A percentile compares a stretch with the other conserved stretches of the same genome.
These are phyloP conservation scores for Eristalis tenax DNA, from an alignment of 2,888 invertebrate genomes.

Conservation along the genomic window DNA sequence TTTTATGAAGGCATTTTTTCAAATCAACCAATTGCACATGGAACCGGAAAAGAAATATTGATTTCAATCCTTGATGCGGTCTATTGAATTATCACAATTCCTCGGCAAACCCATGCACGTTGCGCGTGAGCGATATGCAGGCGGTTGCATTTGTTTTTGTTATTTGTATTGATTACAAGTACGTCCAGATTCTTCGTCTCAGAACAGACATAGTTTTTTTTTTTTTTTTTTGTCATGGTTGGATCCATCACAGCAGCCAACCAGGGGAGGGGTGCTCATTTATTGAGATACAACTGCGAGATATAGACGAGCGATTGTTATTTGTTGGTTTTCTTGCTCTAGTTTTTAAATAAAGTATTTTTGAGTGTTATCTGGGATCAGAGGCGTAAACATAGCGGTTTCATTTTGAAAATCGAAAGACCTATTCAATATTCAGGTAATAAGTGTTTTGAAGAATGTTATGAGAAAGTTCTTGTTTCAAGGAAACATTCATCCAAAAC, in stretches of 20 bases:
- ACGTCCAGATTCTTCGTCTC: background rate
- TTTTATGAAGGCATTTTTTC: background rate
- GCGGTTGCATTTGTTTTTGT: background rate
- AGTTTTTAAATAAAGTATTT: too few relatives aligned
- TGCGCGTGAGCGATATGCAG: background rate
- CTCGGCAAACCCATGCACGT: background rate
- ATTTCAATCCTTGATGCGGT: background rate
- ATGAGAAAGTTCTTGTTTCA: too few relatives aligned
- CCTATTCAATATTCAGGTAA: too few relatives aligned
- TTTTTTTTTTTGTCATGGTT: background rate
- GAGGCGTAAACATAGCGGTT: too few relatives aligned
- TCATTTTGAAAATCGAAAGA: too few relatives aligned
- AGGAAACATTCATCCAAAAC: too few relatives aligned
- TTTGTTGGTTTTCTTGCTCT: too few relatives aligned
- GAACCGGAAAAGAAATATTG: slow-evolving; percentile 6
- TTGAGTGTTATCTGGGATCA: too few relatives aligned
- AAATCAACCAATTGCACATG: background rate
- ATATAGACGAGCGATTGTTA: background rate
- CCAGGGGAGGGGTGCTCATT: background rate
- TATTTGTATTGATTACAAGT: background rate
- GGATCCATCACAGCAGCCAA: background rate
- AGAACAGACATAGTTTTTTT: background rate
- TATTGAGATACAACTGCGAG: background rate
- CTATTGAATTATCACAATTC: slow-evolving; percentile 3
- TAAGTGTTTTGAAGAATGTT: too few relatives aligned